Evolutionary conservation across 2,797 vertebrate species (phyloP).

Genomic region (Remorina albescens): DNA sequence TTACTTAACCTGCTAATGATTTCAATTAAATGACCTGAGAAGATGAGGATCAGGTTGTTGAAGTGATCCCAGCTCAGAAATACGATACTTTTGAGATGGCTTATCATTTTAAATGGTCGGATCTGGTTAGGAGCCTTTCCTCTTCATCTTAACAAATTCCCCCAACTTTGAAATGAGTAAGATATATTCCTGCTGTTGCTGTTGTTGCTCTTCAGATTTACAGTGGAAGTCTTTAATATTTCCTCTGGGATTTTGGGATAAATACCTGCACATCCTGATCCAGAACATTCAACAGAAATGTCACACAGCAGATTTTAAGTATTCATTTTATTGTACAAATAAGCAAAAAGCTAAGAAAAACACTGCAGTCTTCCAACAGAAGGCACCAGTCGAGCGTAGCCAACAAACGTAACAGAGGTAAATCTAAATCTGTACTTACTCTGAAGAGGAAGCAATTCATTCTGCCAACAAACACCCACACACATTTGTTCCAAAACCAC

Average conservation of each 20-base stretch:
- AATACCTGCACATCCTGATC: background rate
- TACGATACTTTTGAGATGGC: background rate
- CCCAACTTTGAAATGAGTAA: background rate
- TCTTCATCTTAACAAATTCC: background rate
- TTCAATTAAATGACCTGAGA: no score
- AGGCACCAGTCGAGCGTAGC: slow-evolving; percentile 61
- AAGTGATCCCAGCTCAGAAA: background rate
- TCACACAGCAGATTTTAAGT: background rate
- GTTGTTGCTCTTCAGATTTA: background rate
- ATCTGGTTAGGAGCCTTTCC: background rate
- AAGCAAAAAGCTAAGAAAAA: slow-evolving; percentile 31
- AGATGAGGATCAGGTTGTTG: no score
- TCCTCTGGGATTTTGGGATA: background rate
- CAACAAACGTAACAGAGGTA: slow-evolving; percentile 17
- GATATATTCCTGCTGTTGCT: background rate
- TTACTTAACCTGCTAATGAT: background rate
- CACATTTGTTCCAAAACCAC: slow-evolving; percentile 19
- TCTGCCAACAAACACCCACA: slow-evolving; percentile 40
- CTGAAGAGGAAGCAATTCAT: slow-evolving; percentile 29
- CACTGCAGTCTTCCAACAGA: slow-evolving; percentile 54
- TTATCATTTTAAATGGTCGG: background rate
- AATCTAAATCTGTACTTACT: slow-evolving; percentile 22
- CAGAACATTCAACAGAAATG: background rate
- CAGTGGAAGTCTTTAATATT: background rate
- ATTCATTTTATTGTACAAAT: slow-evolving; percentile 66